Conservation (phyloP, 1,140 invertebrate genomes). For the Lasioglossum baleicum region DNA sequence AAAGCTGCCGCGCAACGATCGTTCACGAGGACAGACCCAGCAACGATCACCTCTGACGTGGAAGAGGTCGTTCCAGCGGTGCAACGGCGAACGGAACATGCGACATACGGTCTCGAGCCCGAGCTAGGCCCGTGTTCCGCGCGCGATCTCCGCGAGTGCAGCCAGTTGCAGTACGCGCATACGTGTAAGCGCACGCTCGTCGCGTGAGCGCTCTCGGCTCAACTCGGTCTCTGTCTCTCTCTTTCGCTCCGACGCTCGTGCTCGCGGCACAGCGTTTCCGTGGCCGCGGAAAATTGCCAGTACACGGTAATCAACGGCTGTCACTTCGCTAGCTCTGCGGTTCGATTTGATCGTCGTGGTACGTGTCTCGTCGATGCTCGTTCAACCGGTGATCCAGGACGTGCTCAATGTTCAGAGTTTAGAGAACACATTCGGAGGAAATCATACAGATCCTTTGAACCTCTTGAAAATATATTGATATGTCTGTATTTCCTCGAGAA, state of each 20-base stretch:
- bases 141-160: conserved; percentile 36
- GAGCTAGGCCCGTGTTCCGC: conserved; percentile 27
- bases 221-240: no score
- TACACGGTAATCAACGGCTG: not conserved
- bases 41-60: not conserved
- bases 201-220: conserved; percentile 18
- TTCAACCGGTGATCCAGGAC: not conserved
- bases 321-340: not conserved
- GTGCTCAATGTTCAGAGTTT: no score
- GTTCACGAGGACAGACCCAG: not conserved
- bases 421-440: no score
- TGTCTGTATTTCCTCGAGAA: no score
- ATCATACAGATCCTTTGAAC: no score
- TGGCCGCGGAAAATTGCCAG: conserved; percentile 26
- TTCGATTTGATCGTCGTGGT: not conserved
- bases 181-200: conserved; percentile 58
- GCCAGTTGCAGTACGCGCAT: conserved; percentile 58
- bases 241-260: not conserved
- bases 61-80: conserved; percentile 20
- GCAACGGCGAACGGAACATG: conserved; percentile 51
- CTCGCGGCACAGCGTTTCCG: conserved; percentile 14
- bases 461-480: no score
- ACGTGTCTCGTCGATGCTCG: not conserved
- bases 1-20: no score
- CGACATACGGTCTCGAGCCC: conserved; percentile 47